Conservation (phyloP, 2,797 vertebrate genomes). For the Calcarius lapponicus region DNA sequence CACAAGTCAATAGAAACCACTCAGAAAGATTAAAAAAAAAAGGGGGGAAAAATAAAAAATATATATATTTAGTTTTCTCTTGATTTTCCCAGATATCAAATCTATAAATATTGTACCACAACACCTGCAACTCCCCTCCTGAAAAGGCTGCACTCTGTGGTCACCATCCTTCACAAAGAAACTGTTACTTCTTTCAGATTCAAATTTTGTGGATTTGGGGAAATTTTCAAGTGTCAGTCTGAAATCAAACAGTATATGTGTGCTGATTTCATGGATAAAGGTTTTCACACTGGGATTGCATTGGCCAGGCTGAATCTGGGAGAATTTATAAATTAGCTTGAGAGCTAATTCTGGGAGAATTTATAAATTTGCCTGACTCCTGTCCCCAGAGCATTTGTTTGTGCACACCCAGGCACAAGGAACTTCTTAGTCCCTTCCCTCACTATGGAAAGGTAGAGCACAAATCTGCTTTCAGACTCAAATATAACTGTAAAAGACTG, state of each 20-base stretch:
- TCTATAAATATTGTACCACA: neutral
- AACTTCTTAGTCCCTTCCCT: neutral
- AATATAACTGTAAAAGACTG: neutral
- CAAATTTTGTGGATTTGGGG: neutral
- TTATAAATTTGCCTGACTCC: neutral
- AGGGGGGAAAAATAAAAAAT: rapidly evolving
- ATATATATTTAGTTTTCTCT: neutral
- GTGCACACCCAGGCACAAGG: neutral
- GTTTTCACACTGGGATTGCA: neutral
- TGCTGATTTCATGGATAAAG: neutral
- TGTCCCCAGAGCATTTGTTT: neutral
- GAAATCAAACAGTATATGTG: neutral
- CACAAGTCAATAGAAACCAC: neutral
- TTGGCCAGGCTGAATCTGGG: neutral
- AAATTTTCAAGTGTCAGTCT: neutral
- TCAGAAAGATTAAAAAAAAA: rapidly evolving
- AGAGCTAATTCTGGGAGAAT: neutral
- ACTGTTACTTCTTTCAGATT: neutral
- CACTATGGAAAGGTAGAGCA: neutral
- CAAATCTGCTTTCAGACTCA: neutral
- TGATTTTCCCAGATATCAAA: neutral
- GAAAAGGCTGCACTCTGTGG: rapidly evolving
- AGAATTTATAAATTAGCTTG: neutral
- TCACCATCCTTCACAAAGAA: neutral
- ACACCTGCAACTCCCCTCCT: neutral